Base-by-base conservation (phyloP, 1,140 invertebrate species). In the Dendrolimus kikuchii region DNA sequence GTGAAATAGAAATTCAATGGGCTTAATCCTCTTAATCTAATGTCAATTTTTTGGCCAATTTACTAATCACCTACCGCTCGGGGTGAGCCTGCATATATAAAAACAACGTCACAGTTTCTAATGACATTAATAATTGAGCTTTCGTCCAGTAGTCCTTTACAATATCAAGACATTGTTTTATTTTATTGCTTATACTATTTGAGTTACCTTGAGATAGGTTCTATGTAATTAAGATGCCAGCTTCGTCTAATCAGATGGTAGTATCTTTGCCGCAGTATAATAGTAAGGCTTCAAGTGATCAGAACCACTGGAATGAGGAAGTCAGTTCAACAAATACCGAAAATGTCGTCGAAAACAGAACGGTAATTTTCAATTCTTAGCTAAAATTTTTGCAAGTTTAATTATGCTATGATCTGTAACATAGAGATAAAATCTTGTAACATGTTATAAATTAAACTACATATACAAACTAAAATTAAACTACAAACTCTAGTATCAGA, bases 101-200 rank as follows among this genome's bases (percentile, higher is more conserved):
- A 64, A 49, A 52, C 55, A 43, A 53, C 55, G 55, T 54, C 60
- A 66, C 53, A 53, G 57, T 54, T 49, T 45, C 56, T 64, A 43
- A 49, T 59, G 62, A 72, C 60, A 77, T 64, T 67, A 45, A 53
- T 46, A 57, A 36, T 61, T 60, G 51, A 48, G 51, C 67, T 60
- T 77, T 72, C 62, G 57, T 50, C 41, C 50, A 44, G 62, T 51
- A 56, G 50, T 47, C 47, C 46, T 51, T 47, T 40, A 23, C 23
- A 23, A 23, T 23, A 23, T 23, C 23, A 23, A 23, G 23, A 23
- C 23, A 23, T 1, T 23, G 23, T 23, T 23, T 23, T 23, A 23
- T 23, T 23, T 23, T 23, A 23, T 23, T 23, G 23, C 23, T 23
- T 23, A 1, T 23, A 23, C 23, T 23, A 23, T 23, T 23, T 23